Conservation (phyloP, 2,797 vertebrate species). For the Uromys caudimaculatus region DNA sequence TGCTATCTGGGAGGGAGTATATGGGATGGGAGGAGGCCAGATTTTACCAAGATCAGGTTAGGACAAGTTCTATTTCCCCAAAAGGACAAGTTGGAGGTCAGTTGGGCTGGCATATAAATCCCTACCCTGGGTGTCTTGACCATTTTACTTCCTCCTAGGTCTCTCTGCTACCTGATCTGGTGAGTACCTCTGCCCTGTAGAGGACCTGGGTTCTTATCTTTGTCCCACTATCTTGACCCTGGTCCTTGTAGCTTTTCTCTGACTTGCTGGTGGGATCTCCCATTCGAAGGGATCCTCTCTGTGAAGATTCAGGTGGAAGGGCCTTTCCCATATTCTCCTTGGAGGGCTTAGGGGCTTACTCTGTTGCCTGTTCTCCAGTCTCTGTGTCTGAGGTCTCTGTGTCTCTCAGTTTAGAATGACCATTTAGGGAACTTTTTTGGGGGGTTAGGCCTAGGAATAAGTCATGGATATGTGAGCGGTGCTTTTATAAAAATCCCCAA, state of each 20-base stretch:
- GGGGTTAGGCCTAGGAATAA: neutral
- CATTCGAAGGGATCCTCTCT: neutral
- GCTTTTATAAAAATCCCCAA: neutral
- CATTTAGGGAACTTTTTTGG: neutral
- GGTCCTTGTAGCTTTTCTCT: neutral
- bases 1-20: neutral
- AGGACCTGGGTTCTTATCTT: neutral
- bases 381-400: neutral
- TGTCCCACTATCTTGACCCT: neutral
- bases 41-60: slow-evolving; percentile 42
- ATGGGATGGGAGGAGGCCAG: slow-evolving; percentile 39
- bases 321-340: neutral
- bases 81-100: neutral
- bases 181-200: slow-evolving; percentile 49
- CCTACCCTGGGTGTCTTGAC: neutral
- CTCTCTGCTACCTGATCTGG: neutral
- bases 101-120: slow-evolving; percentile 40
- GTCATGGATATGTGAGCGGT: neutral
- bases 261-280: neutral
- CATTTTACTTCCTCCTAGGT: neutral
- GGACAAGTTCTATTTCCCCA: slow-evolving; percentile 41
- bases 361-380: neutral
- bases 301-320: neutral
- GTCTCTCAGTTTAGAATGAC: neutral
- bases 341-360: neutral